Percentiles rank a stretch among this genome's conserved stretches.
Conservation (phyloP, 2,888 invertebrate species). For the Platypus cylindrus region DNA sequence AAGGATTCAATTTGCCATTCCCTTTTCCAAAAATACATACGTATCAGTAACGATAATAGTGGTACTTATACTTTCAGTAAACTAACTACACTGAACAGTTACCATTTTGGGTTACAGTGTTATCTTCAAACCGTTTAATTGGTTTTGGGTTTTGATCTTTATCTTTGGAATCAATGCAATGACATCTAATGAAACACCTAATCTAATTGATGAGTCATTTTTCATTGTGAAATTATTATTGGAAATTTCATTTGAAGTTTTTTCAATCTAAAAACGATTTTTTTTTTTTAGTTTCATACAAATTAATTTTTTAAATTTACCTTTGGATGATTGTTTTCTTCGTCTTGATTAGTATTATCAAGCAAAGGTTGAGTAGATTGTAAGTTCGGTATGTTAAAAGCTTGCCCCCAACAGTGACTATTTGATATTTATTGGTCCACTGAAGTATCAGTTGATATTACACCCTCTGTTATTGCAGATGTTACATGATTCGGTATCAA, state of each 20-base stretch:
- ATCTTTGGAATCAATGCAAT: conserved; percentile 29
- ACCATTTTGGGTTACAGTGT: conserved; percentile 30
- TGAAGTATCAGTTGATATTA: conserved; percentile 34
- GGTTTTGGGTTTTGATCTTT: conserved; percentile 25
- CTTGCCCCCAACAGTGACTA: conserved; percentile 54
- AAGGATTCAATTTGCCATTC: background rate
- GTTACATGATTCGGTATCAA: conserved; percentile 44
- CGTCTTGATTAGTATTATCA: conserved; percentile 28
- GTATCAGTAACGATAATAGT: background rate
- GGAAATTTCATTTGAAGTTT: too few species aligned
- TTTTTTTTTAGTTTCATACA: background rate
- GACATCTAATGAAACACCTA: conserved; percentile 39
- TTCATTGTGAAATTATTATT: conserved; percentile 29
- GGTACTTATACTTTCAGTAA: background rate
- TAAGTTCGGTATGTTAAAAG: conserved; percentile 43
- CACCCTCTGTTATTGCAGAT: conserved; percentile 27
- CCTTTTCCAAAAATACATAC: background rate
- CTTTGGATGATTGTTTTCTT: conserved; percentile 22
- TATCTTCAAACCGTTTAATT: conserved; percentile 29
- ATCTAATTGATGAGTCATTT: conserved; percentile 37
- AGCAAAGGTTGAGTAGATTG: conserved; percentile 39
- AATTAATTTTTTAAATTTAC: conserved; percentile 21
- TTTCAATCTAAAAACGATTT: too few species aligned
- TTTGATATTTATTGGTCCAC: conserved; percentile 41
- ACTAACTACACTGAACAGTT: conserved; percentile 4